These are phyloP conservation scores for Kryptolebias marmoratus DNA, from an alignment of 2,113 vertebrate species.

Conservation along the genomic window DNA sequence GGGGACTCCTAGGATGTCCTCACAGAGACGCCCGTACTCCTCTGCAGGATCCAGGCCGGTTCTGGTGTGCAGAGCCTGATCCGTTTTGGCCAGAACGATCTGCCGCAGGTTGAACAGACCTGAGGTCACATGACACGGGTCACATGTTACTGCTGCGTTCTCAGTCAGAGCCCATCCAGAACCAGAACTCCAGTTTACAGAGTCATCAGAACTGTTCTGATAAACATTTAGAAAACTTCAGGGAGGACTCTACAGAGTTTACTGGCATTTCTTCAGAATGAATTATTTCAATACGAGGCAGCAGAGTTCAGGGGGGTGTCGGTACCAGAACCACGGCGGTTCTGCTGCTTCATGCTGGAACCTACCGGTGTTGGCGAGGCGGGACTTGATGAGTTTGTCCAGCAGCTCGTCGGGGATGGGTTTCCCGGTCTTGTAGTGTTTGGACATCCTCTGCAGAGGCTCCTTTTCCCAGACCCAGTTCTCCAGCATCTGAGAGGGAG, in stretches of 20 bases:
- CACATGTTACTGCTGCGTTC: not conserved
- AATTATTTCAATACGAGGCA: not conserved
- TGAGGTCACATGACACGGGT: slow-evolving; percentile 48
- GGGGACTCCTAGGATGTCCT: slow-evolving; percentile 89
- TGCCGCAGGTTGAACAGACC: slow-evolving; percentile 96
- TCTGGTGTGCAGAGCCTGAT: slow-evolving; percentile 92
- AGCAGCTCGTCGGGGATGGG: slow-evolving; percentile 88
- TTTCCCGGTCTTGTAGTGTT: slow-evolving; percentile 85
- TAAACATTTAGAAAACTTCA: not conserved
- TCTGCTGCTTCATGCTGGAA: not conserved
- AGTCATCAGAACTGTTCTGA: too few species aligned
- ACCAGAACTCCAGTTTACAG: not conserved
- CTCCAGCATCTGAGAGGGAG: slow-evolving; percentile 97
- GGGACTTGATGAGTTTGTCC: slow-evolving; percentile 92
- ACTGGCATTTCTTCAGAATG: too few species aligned
- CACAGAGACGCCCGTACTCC: slow-evolving; percentile 87
- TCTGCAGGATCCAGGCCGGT: slow-evolving; percentile 83
- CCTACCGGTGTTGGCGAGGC: slow-evolving; percentile 94
- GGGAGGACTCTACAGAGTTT: too few species aligned
- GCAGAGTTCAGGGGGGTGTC: not conserved
- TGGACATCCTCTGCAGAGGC: slow-evolving; percentile 91
- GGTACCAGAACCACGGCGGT: not conserved
- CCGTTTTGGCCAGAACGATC: slow-evolving; percentile 94
- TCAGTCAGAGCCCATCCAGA: not conserved
- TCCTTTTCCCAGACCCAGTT: slow-evolving; percentile 99